Evolutionary conservation across 2,888 invertebrate species (phyloP).

Genomic region (Prionchulus punctatus): DNA sequence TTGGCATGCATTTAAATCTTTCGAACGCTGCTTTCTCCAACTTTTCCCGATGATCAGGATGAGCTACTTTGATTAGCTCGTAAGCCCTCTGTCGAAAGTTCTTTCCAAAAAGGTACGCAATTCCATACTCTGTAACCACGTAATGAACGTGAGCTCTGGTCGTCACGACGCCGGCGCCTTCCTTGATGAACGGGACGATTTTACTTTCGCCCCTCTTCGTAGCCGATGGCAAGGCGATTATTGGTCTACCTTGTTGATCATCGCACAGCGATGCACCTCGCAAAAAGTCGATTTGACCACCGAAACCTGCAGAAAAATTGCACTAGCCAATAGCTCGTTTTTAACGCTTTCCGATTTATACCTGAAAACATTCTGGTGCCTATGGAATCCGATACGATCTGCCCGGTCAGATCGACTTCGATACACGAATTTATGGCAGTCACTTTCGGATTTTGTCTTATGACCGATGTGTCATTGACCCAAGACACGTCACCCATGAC

Average conservation of each 20-base stretch:
- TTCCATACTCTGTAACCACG: slow-evolving; percentile 77
- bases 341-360: no score
- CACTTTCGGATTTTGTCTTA: slow-evolving; percentile 70
- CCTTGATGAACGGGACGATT: slow-evolving; percentile 62
- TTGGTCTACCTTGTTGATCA: slow-evolving; percentile 74
- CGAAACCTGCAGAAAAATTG: slow-evolving; percentile 48
- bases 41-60: slow-evolving; percentile 64
- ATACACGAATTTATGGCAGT: slow-evolving; percentile 92
- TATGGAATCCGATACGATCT: slow-evolving; percentile 80
- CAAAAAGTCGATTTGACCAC: slow-evolving; percentile 84
- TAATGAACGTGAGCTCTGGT: slow-evolving; percentile 80
- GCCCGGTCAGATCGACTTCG: slow-evolving; percentile 82
- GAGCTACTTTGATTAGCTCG: slow-evolving; percentile 69
- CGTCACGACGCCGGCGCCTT: slow-evolving; percentile 81
- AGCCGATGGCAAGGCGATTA: slow-evolving; percentile 73
- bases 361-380: slow-evolving; percentile 55
- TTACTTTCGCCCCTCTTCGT: slow-evolving; percentile 60
- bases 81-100: slow-evolving; percentile 71
- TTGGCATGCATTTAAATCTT: slow-evolving; percentile 39
- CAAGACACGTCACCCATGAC: slow-evolving; percentile 78
- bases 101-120: slow-evolving; percentile 74
- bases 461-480: slow-evolving; percentile 64
- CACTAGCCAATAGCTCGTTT: no score
- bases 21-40: slow-evolving; percentile 76
- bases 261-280: slow-evolving; percentile 66